A percentile compares a stretch with the other conserved stretches of the same genome.
phyloP scores from a whole-genome alignment of 2,888 invertebrate genomes.

The Alcis repandata region DNA sequence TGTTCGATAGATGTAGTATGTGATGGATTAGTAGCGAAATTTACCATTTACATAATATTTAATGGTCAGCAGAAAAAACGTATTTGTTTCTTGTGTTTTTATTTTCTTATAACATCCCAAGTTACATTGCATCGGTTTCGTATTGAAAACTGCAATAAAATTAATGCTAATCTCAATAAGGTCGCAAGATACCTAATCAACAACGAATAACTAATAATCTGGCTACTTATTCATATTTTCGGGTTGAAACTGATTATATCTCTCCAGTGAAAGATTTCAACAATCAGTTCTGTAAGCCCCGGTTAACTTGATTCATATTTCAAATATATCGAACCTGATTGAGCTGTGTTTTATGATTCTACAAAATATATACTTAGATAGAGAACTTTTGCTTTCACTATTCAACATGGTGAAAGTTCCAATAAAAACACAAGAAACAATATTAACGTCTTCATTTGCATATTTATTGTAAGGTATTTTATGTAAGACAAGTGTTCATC shows the following conservation, averaged over 20 bases:
- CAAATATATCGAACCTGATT: no score
- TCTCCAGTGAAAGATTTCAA: conserved; percentile 28
- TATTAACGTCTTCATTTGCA: conserved; percentile 51
- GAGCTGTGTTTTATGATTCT: neutral
- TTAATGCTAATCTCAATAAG: no score
- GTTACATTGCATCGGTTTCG: no score
- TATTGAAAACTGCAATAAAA: no score
- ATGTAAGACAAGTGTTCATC: conserved; percentile 78
- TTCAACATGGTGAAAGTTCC: conserved; percentile 29
- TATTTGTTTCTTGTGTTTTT: conserved; percentile 32
- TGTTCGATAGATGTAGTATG: conserved; percentile 85
- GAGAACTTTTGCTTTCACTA: conserved; percentile 26
- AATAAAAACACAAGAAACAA: conserved; percentile 43
- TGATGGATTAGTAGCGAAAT: conserved; percentile 76
- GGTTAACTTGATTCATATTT: neutral
- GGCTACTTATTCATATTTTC: no score
- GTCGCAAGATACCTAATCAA: no score
- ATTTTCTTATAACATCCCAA: no score
- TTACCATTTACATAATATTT: conserved; percentile 64
- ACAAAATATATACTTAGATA: no score
- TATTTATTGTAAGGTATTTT: conserved; percentile 55
- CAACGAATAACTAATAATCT: no score
- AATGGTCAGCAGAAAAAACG: conserved; percentile 53
- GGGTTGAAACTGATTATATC: conserved; percentile 26
- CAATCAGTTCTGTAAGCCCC: conserved; percentile 27